Evolutionary conservation across 2,797 vertebrate species (phyloP).

Genomic region (Tarsius wallacei): DNA sequence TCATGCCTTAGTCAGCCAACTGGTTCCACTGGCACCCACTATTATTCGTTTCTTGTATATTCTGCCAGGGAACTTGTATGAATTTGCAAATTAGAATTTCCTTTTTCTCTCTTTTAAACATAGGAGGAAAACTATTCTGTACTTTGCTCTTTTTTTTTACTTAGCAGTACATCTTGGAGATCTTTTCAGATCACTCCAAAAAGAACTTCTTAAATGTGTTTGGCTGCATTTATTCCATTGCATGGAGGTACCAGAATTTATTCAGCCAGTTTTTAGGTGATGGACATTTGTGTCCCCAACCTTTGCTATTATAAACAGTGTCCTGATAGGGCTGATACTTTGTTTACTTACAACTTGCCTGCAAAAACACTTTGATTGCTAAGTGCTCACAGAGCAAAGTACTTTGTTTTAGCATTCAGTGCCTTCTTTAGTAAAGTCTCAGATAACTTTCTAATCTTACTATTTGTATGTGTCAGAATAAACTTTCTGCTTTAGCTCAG

Average conservation of each 20-base stretch:
- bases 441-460: conserved; percentile 16
- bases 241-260: neutral
- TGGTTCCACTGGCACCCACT: neutral
- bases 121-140: neutral
- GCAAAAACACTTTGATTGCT: neutral
- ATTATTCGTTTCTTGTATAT: neutral
- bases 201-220: neutral
- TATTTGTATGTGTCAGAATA: neutral
- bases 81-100: conserved; percentile 8
- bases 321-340: neutral
- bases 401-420: conserved; percentile 20
- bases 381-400: neutral
- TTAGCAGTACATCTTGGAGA: neutral
- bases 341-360: neutral
- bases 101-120: conserved; percentile 15
- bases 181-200: neutral
- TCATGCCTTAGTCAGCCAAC: neutral
- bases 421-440: neutral
- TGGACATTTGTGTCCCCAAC: neutral
- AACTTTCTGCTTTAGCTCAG: conserved; percentile 36
- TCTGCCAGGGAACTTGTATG: neutral
- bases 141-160: neutral
- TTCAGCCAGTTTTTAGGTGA: neutral
- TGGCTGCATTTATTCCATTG: neutral
- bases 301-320: neutral